phyloP scores from a whole-genome alignment of 2,113 vertebrate species.

The Mola mola region DNA sequence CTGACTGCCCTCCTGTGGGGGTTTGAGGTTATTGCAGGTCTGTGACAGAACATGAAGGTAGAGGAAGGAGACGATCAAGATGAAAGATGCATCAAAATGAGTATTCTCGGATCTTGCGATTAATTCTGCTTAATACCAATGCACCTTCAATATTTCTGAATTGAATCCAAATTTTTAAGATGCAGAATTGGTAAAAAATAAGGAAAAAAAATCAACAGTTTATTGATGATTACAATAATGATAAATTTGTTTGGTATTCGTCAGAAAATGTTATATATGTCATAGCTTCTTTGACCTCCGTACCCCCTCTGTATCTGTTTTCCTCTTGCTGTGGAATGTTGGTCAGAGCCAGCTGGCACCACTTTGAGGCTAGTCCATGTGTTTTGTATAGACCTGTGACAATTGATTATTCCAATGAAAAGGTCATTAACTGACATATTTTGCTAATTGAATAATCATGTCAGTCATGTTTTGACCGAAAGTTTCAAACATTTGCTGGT shows the following conservation, averaged over 20 bases:
- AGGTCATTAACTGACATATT: no score
- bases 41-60: neutral
- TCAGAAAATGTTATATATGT: no score
- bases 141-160: neutral
- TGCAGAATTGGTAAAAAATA: neutral
- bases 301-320: neutral
- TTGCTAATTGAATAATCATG: no score
- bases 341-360: conserved; percentile 18
- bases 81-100: neutral
- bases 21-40: conserved; percentile 25
- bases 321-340: neutral
- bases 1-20: conserved; percentile 57
- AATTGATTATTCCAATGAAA: no score
- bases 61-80: neutral
- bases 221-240: neutral
- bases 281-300: neutral
- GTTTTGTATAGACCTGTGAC: no score
- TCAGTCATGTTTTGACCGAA: no score
- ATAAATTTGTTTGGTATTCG: no score
- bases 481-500: no score
- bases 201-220: neutral
- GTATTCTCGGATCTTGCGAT: neutral
- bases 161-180: neutral
- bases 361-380: conserved; percentile 13
- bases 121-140: neutral